A percentile compares a stretch with the other conserved stretches of the same genome.
Evolutionary conservation across 2,888 invertebrate genomes (phyloP).

Genomic region (Xylocampa areola): DNA sequence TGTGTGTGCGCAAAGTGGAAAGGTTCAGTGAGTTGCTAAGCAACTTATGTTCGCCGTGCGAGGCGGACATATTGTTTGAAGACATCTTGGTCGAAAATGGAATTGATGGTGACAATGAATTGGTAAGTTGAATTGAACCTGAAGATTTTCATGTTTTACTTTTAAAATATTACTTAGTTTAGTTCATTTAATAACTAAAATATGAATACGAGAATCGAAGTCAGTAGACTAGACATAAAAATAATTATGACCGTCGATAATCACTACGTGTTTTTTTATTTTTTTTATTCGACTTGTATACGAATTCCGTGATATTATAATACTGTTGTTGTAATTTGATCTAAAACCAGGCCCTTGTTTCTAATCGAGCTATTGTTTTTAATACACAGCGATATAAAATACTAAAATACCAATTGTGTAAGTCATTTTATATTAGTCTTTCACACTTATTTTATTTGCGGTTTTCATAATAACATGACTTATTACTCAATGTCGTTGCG

Average conservation of each 20-base stretch:
- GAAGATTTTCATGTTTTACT: constrained; percentile 1
- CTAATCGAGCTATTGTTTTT: constrained; percentile 42
- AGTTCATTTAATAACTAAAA: no score
- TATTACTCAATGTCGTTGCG: constrained; percentile 48
- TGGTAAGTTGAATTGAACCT: constrained; percentile 72
- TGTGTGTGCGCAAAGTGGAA: constrained; percentile 88
- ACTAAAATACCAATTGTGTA: constrained; percentile 40
- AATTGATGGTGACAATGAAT: constrained; percentile 72
- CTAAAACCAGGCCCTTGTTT: constrained; percentile 19
- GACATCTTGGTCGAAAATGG: constrained; percentile 85
- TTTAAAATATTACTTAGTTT: background rate
- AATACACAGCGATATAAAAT: constrained; percentile 10
- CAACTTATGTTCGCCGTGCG: constrained; percentile 86
- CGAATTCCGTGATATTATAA: no score
- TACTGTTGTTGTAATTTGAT: constrained; percentile 14
- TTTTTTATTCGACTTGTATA: no score
- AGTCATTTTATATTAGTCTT: constrained; percentile 35
- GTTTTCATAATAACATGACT: constrained; percentile 41
- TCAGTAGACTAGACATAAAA: no score
- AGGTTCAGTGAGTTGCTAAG: constrained; percentile 88
- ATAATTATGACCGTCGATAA: no score
- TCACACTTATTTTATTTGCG: constrained; percentile 41
- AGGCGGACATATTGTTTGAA: constrained; percentile 85
- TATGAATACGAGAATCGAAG: no score
- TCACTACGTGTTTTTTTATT: no score